Evolutionary conservation across 37 sponge, comb jelly and placozoan genomes (phyloP).

Genomic region (Aplysina aerophoba): DNA sequence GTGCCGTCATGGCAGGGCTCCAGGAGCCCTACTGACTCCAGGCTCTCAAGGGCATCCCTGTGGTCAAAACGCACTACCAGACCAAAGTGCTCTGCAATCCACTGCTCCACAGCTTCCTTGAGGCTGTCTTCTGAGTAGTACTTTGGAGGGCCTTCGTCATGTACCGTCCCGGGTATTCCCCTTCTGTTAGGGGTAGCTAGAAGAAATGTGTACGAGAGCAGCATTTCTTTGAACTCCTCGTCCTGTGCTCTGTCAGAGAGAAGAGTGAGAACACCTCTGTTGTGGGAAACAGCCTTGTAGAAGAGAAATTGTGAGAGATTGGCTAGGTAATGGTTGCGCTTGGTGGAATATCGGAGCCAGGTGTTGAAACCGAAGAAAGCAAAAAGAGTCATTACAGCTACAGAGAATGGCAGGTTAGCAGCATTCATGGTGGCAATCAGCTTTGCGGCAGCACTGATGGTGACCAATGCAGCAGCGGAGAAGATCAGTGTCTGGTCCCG

Average conservation of each 20-base stretch:
- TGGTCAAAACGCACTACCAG: constrained; percentile 66
- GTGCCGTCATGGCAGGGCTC: constrained; percentile 34
- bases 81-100: constrained; percentile 62
- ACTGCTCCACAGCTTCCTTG: constrained; percentile 60
- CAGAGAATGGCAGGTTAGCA: neutral
- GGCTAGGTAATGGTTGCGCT: constrained; percentile 84
- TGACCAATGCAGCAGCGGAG: constrained; percentile 42
- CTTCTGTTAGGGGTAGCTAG: constrained; percentile 70
- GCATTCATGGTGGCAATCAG: constrained; percentile 6
- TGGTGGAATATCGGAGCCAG: constrained; percentile 85
- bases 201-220: constrained; percentile 83
- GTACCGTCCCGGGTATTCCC: constrained; percentile 59
- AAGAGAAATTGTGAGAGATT: constrained; percentile 77
- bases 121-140: constrained; percentile 64
- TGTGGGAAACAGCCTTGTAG: constrained; percentile 85
- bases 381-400: constrained; percentile 22
- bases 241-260: constrained; percentile 85
- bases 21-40: constrained; percentile 72
- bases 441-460: constrained; percentile 26
- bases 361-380: constrained; percentile 60
- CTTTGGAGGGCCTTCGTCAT: constrained; percentile 45
- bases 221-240: constrained; percentile 85
- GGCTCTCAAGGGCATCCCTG: constrained; percentile 66
- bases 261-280: constrained; percentile 81
- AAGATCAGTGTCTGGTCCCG: constrained; percentile 62